Conservation (phyloP, 2,113 vertebrate species). For the Petaurus breviceps region DNA sequence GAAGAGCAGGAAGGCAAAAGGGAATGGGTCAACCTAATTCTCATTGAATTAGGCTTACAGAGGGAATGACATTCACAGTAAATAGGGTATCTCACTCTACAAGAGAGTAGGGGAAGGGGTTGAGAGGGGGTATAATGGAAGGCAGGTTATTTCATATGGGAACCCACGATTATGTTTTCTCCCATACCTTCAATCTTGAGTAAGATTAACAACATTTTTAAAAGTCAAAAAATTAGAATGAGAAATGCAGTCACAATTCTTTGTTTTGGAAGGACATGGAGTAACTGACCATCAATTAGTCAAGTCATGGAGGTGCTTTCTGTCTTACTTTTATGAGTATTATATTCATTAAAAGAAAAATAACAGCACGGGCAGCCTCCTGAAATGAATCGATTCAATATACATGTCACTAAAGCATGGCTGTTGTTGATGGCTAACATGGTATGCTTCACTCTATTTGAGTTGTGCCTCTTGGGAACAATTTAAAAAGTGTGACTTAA, state of each 20-base stretch:
- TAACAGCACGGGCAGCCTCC: not conserved
- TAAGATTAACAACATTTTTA: not conserved
- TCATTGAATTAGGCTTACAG: no score
- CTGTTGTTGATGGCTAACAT: conserved; percentile 29
- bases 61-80: no score
- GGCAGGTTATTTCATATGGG: not conserved
- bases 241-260: accelerated
- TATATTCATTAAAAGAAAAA: conserved; percentile 38
- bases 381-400: conserved; percentile 55
- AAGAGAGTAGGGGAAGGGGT: no score
- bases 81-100: no score
- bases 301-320: not conserved
- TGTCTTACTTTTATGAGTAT: not conserved
- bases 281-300: not conserved
- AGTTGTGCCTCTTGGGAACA: conserved; percentile 26
- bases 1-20: no score
- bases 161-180: not conserved
- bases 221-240: not conserved
- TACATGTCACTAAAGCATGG: conserved; percentile 10
- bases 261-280: not conserved
- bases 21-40: no score
- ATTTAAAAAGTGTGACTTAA: conserved; percentile 69
- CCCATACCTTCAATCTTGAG: not conserved
- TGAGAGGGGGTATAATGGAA: no score
- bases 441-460: not conserved